Evolutionary conservation across 2,797 vertebrate species (phyloP), one percentile per base, ranked within the genome.

Genomic region (Manis crassicaudata): DNA sequence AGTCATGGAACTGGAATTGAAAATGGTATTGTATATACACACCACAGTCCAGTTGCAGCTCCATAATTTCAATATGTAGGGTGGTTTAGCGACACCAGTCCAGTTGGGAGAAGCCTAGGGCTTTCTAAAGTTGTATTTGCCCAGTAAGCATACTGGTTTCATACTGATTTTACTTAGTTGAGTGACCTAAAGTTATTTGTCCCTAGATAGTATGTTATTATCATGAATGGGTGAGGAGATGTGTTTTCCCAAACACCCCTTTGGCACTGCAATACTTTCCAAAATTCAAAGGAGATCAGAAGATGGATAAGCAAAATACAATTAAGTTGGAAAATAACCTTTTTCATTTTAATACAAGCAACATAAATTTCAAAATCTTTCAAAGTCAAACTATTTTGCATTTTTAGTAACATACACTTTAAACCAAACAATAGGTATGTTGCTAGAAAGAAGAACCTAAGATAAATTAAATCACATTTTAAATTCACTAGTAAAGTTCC

Each of bases 301-400:
- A 56, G 21, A 52, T 23, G 92, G 6, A 16, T 27, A 40, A 90
- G 40, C 81, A 90, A 92, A 92, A 68, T 50, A 84, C 3, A 90
- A 84, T 37, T 62, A 92, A 68, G 25, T 70, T 81, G 32, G 43
- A 90, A 92, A 95, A 63, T 35, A 87, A 72, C 18, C 17, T 58
- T 87, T 73, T 79, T 50, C 8, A 88, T 62, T 54, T 77, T 46
- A 89, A 73, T 79, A 20, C 25, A 97, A 88, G 20, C 52, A 60
- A 89, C 10, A 79, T 6, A n/a, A 5, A 17, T 85, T 97, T 95
- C 20, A 35, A 90, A 85, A 81, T 92, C 67, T 82, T 86, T 88
- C 50, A 62, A 29, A 3, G 75, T 67, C 12, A 93, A 94, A 16
- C 16, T 89, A 73, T 85, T 79, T 67, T 50, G 18, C 63, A 86